Conservation (phyloP, 2,113 vertebrate genomes). For the Smithornis capensis region DNA sequence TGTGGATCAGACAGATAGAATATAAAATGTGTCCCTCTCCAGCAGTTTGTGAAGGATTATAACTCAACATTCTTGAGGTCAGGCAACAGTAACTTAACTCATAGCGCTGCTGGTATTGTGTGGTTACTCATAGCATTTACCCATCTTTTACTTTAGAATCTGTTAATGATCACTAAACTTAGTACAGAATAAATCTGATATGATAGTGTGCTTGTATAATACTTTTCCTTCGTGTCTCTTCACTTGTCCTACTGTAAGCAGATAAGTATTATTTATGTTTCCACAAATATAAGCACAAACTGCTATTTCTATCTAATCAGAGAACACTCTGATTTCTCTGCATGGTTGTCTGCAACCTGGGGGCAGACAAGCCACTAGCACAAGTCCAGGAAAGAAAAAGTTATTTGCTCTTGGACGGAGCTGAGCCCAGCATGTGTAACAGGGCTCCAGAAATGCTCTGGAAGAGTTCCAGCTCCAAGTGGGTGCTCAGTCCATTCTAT, state of each 20-base stretch:
- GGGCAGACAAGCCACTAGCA: neutral
- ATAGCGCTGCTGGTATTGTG: neutral
- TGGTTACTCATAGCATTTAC: neutral
- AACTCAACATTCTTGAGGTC: neutral
- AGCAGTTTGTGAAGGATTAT: neutral
- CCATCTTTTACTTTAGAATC: neutral
- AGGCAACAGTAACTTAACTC: neutral
- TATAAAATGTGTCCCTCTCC: neutral
- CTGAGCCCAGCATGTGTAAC: neutral
- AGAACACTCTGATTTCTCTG: neutral
- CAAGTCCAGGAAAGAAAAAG: neutral
- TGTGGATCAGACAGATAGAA: neutral
- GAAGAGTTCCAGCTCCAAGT: neutral
- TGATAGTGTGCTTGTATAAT: neutral
- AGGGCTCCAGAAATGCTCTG: neutral
- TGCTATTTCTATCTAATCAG: too few species aligned
- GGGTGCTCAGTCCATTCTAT: rapidly evolving
- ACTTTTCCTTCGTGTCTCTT: neutral
- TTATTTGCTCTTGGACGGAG: neutral
- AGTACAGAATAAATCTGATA: neutral
- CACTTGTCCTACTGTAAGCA: neutral
- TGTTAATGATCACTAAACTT: neutral
- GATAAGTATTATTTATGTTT: neutral
- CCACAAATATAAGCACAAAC: neutral
- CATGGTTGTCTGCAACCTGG: neutral